A percentile compares a stretch with the other conserved stretches of the same genome.
These are phyloP conservation scores for Bubalus kerabau DNA, from an alignment of 2,113 vertebrate genomes.

Conservation along the genomic window DNA sequence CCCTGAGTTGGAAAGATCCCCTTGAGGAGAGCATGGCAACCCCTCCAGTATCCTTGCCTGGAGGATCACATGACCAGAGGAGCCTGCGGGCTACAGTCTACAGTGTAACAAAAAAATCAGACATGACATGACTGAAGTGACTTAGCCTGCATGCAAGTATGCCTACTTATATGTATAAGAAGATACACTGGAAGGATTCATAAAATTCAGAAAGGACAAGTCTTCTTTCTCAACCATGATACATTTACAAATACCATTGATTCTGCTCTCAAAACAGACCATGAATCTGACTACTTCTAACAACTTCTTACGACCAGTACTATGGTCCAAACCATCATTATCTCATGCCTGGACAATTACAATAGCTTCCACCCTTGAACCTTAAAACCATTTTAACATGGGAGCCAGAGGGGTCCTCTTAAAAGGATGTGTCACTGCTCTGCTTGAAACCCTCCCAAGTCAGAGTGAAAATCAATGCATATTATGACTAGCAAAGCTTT, in stretches of 20 bases:
- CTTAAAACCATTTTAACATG: neutral
- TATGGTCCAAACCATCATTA: neutral
- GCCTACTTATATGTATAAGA: neutral
- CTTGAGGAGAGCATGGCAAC: neutral
- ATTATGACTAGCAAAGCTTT: neutral
- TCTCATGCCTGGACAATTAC: accelerated
- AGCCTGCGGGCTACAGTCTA: neutral
- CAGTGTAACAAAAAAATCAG: neutral
- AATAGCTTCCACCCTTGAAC: neutral
- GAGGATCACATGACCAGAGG: neutral
- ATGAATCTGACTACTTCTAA: neutral
- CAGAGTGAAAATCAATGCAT: neutral
- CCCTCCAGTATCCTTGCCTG: neutral
- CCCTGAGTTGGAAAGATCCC: neutral
- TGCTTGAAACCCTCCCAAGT: neutral
- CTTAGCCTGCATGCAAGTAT: neutral
- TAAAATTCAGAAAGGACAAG: neutral
- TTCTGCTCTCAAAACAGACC: neutral
- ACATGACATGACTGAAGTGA: neutral
- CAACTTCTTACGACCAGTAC: accelerated
- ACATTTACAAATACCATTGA: neutral
- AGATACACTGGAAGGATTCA: neutral
- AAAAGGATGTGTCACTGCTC: neutral
- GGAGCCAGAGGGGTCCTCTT: neutral
- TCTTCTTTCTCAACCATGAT: neutral